Base-by-base conservation (phyloP, 2,797 vertebrate genomes). In the Ciconia nigra region DNA sequence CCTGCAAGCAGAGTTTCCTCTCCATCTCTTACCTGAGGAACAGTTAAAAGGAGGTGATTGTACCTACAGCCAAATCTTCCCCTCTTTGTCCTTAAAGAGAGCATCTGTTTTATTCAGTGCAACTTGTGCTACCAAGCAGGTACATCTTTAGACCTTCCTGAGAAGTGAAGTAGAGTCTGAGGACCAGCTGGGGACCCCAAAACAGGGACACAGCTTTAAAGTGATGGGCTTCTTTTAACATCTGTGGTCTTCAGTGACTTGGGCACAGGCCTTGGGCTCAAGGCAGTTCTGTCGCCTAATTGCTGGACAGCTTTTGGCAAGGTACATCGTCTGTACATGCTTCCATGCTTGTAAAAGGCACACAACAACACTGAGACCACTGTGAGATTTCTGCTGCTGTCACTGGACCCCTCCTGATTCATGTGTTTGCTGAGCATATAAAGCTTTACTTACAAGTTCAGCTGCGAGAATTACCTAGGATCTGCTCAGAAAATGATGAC, bases 201-300 rank as follows among this genome's bases (percentile, higher is more conserved):
- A 94, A 42, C 13, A 54, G 25, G 22, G 49, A 57, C 29, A 19
- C 7, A n/a, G 7, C 6, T 81, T 55, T 47, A 28, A 83, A 67
- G 31, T 12, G 5, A 11, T 8, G 14, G 31, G 3, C 25, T 83
- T 21, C 59, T 71, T 33, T 44, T 51, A 67, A 74, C 37, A 25
- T 31, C 10, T 51, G 15, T 5, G 1, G 10, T 52, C 13, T 61
- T 74, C 46, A 62, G 54, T 44, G 65, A 14, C 7, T 37, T 15
- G 7, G 15, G 5, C 24, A 35, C 0, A 4, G 22, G 4, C 21
- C n/a, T 74, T 22, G 12, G 46, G 21, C 62, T 88, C 0, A 0
- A 74, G 84, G 31, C 6, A 66, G 17, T 44, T 51, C 57, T 82
- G 20, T 25, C 2, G 1, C 35, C n/a, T 12, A 25, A 35, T 13